A percentile compares a stretch with the other conserved stretches of the same genome.
phyloP scores from a whole-genome alignment of 2,113 vertebrate genomes.

The Alaudala cheleensis region DNA sequence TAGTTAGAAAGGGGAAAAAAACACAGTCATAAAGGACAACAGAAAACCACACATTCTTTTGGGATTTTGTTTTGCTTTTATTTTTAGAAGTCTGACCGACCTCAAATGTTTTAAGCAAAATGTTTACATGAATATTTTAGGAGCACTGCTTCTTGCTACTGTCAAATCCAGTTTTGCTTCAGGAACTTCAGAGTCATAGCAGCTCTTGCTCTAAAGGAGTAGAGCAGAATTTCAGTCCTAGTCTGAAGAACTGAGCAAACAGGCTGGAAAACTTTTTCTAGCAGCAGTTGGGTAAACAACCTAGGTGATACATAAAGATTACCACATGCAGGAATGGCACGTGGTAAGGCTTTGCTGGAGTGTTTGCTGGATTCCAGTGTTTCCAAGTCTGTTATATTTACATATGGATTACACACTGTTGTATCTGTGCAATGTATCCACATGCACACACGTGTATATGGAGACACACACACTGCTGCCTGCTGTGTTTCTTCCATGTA shows the following conservation, averaged over 20 bases:
- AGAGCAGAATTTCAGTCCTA: slow-evolving; percentile 33
- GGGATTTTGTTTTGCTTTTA: not conserved
- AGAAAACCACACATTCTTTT: not conserved
- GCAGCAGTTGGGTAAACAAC: not conserved
- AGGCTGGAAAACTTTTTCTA: not conserved
- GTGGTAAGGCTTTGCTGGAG: not conserved
- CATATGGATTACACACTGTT: not conserved
- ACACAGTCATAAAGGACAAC: not conserved
- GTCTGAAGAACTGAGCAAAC: slow-evolving; percentile 11
- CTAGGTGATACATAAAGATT: not conserved
- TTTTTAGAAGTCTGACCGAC: not conserved
- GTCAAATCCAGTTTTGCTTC: slow-evolving; percentile 3
- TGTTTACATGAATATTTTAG: slow-evolving; percentile 19
- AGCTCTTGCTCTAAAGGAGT: not conserved
- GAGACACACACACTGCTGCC: not conserved
- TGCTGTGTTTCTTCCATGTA: not conserved
- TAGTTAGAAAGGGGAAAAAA: not conserved
- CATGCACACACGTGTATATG: fast-evolving
- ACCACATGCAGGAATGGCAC: not conserved
- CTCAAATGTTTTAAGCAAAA: not conserved
- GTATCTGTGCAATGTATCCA: not conserved
- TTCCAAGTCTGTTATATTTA: not conserved
- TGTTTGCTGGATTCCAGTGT: not conserved
- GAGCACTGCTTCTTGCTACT: not conserved
- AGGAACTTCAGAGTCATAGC: slow-evolving; percentile 9